Base-by-base conservation (phyloP, 2,113 vertebrate genomes). In the Scatophagus argus region DNA sequence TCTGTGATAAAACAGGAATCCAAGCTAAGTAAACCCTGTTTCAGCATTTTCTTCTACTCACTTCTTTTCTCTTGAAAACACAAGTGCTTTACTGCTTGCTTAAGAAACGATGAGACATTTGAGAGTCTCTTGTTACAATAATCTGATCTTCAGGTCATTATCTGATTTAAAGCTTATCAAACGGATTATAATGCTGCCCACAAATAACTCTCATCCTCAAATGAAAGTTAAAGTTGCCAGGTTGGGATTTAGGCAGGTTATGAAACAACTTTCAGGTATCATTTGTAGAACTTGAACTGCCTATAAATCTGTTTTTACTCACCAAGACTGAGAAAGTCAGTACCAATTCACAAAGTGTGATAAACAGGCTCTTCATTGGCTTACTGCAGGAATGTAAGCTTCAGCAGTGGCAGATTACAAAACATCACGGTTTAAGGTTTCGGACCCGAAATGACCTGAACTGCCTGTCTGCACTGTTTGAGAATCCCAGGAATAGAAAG, bases 311-410 rank as follows among this genome's bases (percentile, higher is more conserved):
- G 59, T 77, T 85, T 79, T 65, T 61, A 63, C 66, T 73, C 67
- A 58, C 68, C 13, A 44, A 66, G 63, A 77, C 52, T 44, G 21
- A 77, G 38, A 36, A 38, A 58, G 75, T 81, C 56, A 43, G 51
- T 59, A 16, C 54, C 39, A 60, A 60, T 77, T 77, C 76, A 65
- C 65, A 70, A 16, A 63, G 27, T 16, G 49, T 38, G 31, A 83
- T 89, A 87, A 86, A 83, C 74, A 58, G 77, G 77, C 27, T 60
- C 79, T 64, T 68, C 79, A 59, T 78, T 88, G 83, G 86, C 66
- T 88, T 82, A 83, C 65, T 25, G 46, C 49, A 85, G 83, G 85
- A 91, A 90, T 87, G 82, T 76, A 38, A 80, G 65, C 79, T 71
- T 76, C 55, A 1, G 71, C 25, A 49, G 63, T 47, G 78, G 76